A percentile compares a stretch with the other conserved stretches of the same genome.
phyloP scores from a whole-genome alignment of 2,888 invertebrate species.

The Synanthedon formicaeformis region DNA sequence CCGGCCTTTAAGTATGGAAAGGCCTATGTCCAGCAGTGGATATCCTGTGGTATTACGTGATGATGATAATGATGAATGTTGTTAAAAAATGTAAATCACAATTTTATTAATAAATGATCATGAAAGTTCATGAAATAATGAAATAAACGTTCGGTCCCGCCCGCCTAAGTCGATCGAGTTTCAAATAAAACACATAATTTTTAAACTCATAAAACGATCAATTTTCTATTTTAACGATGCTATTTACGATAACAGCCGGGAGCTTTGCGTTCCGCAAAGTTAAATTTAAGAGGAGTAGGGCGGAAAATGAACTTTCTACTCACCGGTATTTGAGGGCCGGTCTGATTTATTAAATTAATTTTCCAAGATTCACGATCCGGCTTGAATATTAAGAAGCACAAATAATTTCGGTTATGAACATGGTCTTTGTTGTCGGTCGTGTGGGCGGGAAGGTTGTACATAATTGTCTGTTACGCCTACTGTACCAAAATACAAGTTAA shows the following conservation, averaged over 20 bases:
- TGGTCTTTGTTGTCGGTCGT: slow-evolving; percentile 45
- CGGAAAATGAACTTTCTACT: slow-evolving; percentile 36
- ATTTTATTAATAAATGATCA: no score
- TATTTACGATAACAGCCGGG: slow-evolving; percentile 26
- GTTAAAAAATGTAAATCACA: no score
- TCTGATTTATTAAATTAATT: slow-evolving; percentile 64
- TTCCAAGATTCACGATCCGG: slow-evolving; percentile 46
- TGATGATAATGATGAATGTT: no score
- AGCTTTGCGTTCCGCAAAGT: slow-evolving; percentile 26
- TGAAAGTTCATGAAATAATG: not conserved
- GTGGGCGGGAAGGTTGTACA: slow-evolving; percentile 26
- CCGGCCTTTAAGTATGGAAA: no score
- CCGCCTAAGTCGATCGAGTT: not conserved
- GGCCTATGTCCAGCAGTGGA: no score
- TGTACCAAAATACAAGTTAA: slow-evolving; percentile 29
- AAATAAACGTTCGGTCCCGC: not conserved
- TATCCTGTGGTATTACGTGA: no score
- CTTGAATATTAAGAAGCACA: slow-evolving; percentile 54
- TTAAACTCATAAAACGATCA: not conserved
- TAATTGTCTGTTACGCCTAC: slow-evolving; percentile 31
- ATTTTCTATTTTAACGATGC: slow-evolving; percentile 16
- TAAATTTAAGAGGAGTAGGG: slow-evolving; percentile 30
- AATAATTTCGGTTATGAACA: slow-evolving; percentile 54
- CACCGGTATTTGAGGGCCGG: slow-evolving; percentile 39
- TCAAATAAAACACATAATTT: not conserved